These are phyloP conservation scores for Mesoligia furuncula DNA, from an alignment of 2,888 invertebrate species.

Conservation along the genomic window DNA sequence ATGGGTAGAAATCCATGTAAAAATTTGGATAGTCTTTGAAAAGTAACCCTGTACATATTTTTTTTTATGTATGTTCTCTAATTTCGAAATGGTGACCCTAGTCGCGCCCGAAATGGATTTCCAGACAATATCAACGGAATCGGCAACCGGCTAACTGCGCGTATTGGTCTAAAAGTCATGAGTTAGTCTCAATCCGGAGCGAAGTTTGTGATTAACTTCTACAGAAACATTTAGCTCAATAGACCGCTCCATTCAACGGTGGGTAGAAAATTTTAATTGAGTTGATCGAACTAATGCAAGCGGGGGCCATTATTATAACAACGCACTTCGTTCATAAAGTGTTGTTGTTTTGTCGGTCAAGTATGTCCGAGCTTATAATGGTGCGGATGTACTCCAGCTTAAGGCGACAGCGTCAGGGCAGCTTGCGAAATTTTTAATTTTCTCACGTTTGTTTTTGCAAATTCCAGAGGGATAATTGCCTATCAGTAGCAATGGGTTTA, in stretches of 20 bases:
- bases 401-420: neutral
- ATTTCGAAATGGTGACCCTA: neutral
- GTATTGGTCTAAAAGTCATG: conserved; percentile 54
- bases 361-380: conserved; percentile 25
- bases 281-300: conserved; percentile 37
- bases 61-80: too few relatives aligned
- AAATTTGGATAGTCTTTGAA: too few relatives aligned
- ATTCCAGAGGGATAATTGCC: too few relatives aligned
- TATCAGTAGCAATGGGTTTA: too few relatives aligned
- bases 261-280: conserved; percentile 53
- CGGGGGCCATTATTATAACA: conserved; percentile 26
- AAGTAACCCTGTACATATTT: too few relatives aligned
- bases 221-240: conserved; percentile 51
- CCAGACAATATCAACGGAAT: conserved; percentile 36
- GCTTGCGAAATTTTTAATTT: neutral
- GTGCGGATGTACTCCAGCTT: conserved; percentile 1
- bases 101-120: conserved; percentile 34
- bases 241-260: conserved; percentile 31
- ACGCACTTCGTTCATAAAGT: conserved; percentile 11
- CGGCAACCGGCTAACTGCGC: conserved; percentile 28
- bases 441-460: neutral
- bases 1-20: too few relatives aligned
- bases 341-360: conserved; percentile 23
- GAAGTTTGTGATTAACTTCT: conserved; percentile 57
- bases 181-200: conserved; percentile 32